Conservation (phyloP, 2,888 invertebrate species). For the Phaedon cochleariae region DNA sequence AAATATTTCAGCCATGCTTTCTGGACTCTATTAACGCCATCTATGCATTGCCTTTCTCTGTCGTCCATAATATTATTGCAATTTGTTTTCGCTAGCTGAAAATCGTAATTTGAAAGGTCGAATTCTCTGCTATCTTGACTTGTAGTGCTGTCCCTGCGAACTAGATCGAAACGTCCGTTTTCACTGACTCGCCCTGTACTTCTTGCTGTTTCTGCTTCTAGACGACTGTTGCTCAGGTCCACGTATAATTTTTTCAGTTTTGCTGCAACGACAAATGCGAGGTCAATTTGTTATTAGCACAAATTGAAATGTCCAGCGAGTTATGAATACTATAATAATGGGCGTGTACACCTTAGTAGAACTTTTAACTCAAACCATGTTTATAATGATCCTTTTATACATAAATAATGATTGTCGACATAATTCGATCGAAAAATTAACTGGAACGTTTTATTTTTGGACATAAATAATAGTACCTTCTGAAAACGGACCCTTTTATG, state of each 20-base stretch:
- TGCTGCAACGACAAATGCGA: slow-evolving; percentile 17
- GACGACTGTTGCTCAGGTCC: slow-evolving; percentile 21
- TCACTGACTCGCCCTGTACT: background rate
- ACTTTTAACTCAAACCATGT: too few species aligned
- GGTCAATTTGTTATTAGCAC: background rate
- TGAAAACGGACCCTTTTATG: too few species aligned
- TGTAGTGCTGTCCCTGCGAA: slow-evolving; percentile 12
- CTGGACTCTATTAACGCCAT: background rate
- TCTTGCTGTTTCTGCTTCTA: background rate
- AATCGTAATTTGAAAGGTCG: slow-evolving; percentile 11
- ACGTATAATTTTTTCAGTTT: slow-evolving; percentile 25
- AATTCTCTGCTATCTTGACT: slow-evolving; percentile 29
- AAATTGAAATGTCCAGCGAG: too few species aligned
- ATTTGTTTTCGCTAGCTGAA: background rate
- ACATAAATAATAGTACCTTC: too few species aligned
- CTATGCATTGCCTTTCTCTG: background rate
- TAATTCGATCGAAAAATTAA: too few species aligned
- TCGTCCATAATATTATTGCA: background rate
- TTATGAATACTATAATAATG: too few species aligned
- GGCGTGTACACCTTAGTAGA: too few species aligned
- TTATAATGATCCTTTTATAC: too few species aligned
- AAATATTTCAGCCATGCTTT: slow-evolving; percentile 25
- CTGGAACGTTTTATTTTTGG: too few species aligned
- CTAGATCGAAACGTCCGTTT: background rate
- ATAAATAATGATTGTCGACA: too few species aligned